phyloP scores from a whole-genome alignment of 1,140 invertebrate species.

The Pseudomyrmex concolor region DNA sequence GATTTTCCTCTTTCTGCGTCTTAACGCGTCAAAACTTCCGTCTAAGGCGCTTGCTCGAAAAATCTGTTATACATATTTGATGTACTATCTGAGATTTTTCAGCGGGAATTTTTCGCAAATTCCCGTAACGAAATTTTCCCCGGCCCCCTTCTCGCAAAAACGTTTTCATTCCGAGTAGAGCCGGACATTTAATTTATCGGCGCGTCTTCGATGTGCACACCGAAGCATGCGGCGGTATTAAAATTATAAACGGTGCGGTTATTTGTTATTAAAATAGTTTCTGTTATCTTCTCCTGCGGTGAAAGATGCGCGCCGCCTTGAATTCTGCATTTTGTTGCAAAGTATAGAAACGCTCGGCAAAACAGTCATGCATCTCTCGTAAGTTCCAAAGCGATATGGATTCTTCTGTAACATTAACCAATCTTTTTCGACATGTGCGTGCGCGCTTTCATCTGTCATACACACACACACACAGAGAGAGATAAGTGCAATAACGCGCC shows the following conservation, averaged over 20 bases:
- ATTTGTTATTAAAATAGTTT: slow-evolving; percentile 7
- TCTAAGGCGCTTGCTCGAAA: too few species aligned
- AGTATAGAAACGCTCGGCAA: slow-evolving; percentile 26
- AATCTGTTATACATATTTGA: too few species aligned
- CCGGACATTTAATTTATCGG: too few species aligned
- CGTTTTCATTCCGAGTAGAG: too few species aligned
- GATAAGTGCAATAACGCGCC: neutral
- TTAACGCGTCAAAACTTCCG: too few species aligned
- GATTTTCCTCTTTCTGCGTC: too few species aligned
- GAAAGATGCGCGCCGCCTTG: neutral
- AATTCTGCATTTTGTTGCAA: slow-evolving; percentile 19
- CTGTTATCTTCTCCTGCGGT: neutral
- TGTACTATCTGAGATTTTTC: too few species aligned
- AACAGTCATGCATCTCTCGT: neutral
- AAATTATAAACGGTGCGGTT: too few species aligned
- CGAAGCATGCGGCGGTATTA: neutral
- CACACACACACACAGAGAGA: neutral
- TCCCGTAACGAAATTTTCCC: too few species aligned
- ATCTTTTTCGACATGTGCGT: neutral
- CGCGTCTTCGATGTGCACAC: too few species aligned
- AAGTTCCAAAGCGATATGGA: neutral
- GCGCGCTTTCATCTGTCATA: slow-evolving; percentile 15
- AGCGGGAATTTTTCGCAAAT: too few species aligned
- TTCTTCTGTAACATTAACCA: slow-evolving; percentile 28
- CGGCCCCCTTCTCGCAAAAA: too few species aligned